Percentiles rank a stretch among this genome's conserved stretches.
phyloP scores from a whole-genome alignment of 2,797 vertebrate genomes.

The Tragelaphus eurycerus region DNA sequence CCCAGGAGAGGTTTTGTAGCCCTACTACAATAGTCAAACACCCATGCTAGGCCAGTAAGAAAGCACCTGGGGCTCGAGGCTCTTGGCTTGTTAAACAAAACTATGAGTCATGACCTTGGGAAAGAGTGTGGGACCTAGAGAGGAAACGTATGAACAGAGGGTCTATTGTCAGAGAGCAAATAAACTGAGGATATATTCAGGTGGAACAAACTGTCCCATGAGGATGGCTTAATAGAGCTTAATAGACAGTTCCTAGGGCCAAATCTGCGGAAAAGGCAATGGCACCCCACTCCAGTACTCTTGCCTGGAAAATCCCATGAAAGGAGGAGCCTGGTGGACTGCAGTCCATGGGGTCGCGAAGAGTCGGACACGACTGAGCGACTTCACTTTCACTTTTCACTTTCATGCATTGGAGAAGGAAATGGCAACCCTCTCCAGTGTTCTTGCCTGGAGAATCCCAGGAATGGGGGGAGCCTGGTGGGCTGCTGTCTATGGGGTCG shows the following conservation, averaged over 20 bases:
- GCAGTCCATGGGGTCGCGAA: no score
- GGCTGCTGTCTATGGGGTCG: no score
- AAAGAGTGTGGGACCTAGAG: conserved; percentile 53
- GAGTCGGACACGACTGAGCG: no score
- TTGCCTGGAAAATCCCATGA: no score
- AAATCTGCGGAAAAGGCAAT: not conserved
- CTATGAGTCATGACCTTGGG: conserved; percentile 42
- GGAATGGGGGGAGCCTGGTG: no score
- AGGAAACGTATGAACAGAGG: conserved; percentile 37
- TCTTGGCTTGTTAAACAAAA: conserved; percentile 51
- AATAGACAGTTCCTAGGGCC: not conserved
- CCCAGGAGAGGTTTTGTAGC: not conserved
- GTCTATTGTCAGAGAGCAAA: conserved; percentile 47
- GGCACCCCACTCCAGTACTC: no score
- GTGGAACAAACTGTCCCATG: conserved; percentile 30
- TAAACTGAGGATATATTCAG: conserved; percentile 29
- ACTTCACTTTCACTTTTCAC: no score
- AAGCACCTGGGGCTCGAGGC: not conserved
- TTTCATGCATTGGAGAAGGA: no score
- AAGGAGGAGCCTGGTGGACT: no score
- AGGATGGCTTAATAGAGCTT: not conserved
- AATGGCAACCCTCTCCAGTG: no score
- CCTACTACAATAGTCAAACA: not conserved
- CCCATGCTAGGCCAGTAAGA: not conserved
- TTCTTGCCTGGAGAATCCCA: no score